Base-by-base conservation (phyloP, 2,888 invertebrate genomes). In the Trileptium ribeirensis region DNA sequence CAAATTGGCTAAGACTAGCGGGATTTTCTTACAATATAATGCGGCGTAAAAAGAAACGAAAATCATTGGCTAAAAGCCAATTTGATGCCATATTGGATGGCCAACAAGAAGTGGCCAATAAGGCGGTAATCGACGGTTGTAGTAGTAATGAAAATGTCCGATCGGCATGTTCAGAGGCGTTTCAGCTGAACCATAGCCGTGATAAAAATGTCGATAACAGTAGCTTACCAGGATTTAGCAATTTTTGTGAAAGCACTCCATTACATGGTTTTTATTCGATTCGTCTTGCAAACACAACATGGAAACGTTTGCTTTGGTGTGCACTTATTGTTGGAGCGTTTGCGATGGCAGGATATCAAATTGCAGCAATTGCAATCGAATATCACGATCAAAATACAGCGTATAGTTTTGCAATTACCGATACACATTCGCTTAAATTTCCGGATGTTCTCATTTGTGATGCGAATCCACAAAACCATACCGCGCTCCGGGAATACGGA, bases 241-340 rank as follows among this genome's bases (percentile, higher is more conserved):
- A 75, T 75, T 75, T 75, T 39, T 75, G 77, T n/a, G 77, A 75
- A 38, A 75, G 77, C 37, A 75, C 77, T n/a, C 77, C 77, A 33
- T 38, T 75, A n/a, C 77, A 75, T n/a, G 77, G 77, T 3, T 75
- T 75, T 75, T 39, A 75, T 15, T 24, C 77, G n/a, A 75, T 75
- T 34, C 36, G 77, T 34, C 37, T 75, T 24, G 39, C 77, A 38
- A 75, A 75, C n/a, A 29, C 77, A 8, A n/a, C 39, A n/a, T 75
- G 77, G 77, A 75, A 75, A 36, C 2, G 39, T 8, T 8, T 24
- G 3, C 29, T 75, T n/a, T 75, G 77, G 77, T 15, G 3, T 19
- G 24, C n/a, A 3, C 3, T 75, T 2, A 75, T 75, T 8, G 24
- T 75, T 24, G 34, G 36, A 8, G 36, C 77, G 36, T 75, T 75